A percentile compares a stretch with the other conserved stretches of the same genome.
Evolutionary conservation across 2,797 vertebrate species (phyloP).

Genomic region (Silurus aristotelis): DNA sequence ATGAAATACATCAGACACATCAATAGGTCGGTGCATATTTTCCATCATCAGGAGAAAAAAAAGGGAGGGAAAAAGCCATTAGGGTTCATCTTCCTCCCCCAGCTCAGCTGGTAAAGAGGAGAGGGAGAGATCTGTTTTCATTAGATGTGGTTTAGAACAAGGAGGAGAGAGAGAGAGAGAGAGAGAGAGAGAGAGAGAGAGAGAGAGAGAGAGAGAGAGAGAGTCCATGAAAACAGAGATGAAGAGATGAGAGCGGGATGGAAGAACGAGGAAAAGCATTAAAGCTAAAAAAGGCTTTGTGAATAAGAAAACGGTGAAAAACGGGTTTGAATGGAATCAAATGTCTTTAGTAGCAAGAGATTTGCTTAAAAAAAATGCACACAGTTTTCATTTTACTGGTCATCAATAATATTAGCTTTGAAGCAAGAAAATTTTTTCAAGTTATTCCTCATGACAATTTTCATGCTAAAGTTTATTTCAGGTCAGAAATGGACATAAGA

Average conservation of each 20-base stretch:
- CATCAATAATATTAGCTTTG: constrained; percentile 38
- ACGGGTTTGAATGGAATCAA: constrained; percentile 60
- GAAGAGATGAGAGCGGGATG: constrained; percentile 34
- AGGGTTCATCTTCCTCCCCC: constrained; percentile 83
- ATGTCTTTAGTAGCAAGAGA: constrained; percentile 65
- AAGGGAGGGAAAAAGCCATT: constrained; percentile 76
- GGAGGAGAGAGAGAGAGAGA: constrained; percentile 71
- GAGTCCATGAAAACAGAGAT: constrained; percentile 12
- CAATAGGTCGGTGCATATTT: constrained; percentile 83
- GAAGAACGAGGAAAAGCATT: constrained; percentile 50
- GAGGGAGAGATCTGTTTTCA: constrained; percentile 84
- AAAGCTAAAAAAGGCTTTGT: not conserved
- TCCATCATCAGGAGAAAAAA: constrained; percentile 75
- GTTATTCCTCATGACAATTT: constrained; percentile 28
- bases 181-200: constrained; percentile 52
- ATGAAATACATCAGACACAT: constrained; percentile 80
- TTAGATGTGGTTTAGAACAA: constrained; percentile 81
- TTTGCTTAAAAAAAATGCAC: constrained; percentile 48
- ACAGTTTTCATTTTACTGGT: constrained; percentile 33
- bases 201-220: constrained; percentile 44
- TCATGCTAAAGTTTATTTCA: not conserved
- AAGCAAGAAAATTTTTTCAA: constrained; percentile 26
- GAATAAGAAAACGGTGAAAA: constrained; percentile 53
- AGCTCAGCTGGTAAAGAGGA: constrained; percentile 80
- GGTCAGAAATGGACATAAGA: not conserved